Base-by-base conservation (phyloP, 2,888 invertebrate genomes). In the Lasioglossum pauxillum region DNA sequence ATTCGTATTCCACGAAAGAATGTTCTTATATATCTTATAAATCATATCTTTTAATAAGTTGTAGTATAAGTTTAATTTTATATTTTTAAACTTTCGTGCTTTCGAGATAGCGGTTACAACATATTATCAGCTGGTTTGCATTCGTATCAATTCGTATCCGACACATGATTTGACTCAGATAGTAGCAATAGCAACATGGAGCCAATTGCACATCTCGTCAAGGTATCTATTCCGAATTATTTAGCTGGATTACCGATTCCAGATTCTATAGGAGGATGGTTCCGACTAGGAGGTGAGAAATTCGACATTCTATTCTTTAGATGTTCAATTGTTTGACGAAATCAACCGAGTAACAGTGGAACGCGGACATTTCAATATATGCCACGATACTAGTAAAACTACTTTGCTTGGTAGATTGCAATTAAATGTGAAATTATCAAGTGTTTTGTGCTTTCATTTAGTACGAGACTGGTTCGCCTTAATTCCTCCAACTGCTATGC, bases 241-340 rank as follows among this genome's bases (percentile, higher is more conserved):
- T 96, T 99, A 92, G 96, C 98, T 80, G 96, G 96, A 94, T 96
- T 99, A 89, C 99, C 98, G 35, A 97, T 99, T 95, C 98, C 99
- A 14, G 97, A 98, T 94, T 96, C 97, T 23, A 95, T 98, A 90
- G 97, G 97, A 88, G 98, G 98, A 94, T 98, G 98, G 97, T 98
- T 98, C 95, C 97, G 96, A 93, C 96, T 98, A 89, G 97, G 98
- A 95, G 96, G 98, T 98, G 96, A 78, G 84, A 74, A 80, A 78
- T 60, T 72, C 46, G 80, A 27, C 12, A 27, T 46, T 67, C 31
- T 69, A 27, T 35, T 81, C 60, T 23, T 38, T 35, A 64, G 75
- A 80, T 82, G 23, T 73, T 41, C 44, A 53, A 75, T 78, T 41
- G 71, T 73, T 31, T 3, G 14, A 14, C 7, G 4, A 46, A 44